These are phyloP conservation scores for Barbus barbus DNA, from an alignment of 2,113 vertebrate species.

Conservation along the genomic window DNA sequence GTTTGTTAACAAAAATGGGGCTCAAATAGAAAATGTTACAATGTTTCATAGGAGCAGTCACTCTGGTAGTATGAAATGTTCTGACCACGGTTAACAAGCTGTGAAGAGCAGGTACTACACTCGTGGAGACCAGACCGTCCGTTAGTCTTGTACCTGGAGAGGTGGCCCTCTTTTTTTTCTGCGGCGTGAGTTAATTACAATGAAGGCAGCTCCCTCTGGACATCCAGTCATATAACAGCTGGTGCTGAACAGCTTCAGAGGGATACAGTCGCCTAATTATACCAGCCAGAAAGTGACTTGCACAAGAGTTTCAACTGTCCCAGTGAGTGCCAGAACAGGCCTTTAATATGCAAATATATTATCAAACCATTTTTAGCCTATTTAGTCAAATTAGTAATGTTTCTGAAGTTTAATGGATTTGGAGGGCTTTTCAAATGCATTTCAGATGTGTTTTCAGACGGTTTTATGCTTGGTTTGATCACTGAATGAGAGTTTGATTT, in stretches of 20 bases:
- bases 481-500: neutral
- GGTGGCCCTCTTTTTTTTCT: constrained; percentile 41
- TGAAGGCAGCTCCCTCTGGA: constrained; percentile 49
- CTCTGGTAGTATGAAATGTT: neutral
- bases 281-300: constrained; percentile 37
- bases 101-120: neutral
- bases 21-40: neutral
- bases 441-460: constrained; percentile 16
- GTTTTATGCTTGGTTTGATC: constrained; percentile 7
- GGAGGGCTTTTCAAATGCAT: neutral
- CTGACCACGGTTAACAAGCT: neutral
- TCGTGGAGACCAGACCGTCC: neutral
- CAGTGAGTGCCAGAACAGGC: neutral
- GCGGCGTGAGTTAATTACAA: constrained; percentile 58
- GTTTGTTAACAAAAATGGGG: neutral
- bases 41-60: constrained; percentile 1
- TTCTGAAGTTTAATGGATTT: constrained; percentile 27
- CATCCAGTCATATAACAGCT: constrained; percentile 54
- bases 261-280: constrained; percentile 54
- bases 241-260: constrained; percentile 46
- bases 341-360: constrained; percentile 48
- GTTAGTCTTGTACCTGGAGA: constrained; percentile 39
- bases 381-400: constrained; percentile 17
- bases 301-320: constrained; percentile 15
- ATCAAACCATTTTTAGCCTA: constrained; percentile 21